These are phyloP conservation scores for Psilopsiagon aymara DNA, from an alignment of 2,113 vertebrate species.

Conservation along the genomic window DNA sequence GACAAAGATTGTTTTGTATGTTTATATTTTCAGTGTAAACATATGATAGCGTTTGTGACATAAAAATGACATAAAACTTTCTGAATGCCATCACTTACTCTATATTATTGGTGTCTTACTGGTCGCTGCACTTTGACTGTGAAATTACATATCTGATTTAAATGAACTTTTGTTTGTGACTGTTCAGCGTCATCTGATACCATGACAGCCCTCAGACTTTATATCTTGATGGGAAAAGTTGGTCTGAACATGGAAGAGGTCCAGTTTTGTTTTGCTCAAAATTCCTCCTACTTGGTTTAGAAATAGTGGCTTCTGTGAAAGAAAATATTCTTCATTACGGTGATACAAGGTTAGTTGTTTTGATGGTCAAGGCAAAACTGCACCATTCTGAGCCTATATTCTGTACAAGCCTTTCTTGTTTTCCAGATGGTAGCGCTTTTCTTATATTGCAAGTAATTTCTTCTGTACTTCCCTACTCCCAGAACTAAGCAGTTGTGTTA, in stretches of 20 bases:
- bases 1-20: accelerated
- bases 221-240: background rate
- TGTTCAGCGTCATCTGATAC: background rate
- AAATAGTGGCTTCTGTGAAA: background rate
- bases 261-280: background rate
- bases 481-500: background rate
- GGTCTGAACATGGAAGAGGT: too few species aligned
- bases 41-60: accelerated
- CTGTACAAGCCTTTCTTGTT: background rate
- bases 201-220: background rate
- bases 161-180: background rate
- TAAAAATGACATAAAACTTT: background rate
- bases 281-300: background rate
- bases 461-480: background rate
- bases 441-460: background rate
- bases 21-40: accelerated
- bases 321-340: background rate
- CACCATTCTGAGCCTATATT: background rate
- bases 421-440: background rate
- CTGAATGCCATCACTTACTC: accelerated
- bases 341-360: background rate
- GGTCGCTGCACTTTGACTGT: background rate
- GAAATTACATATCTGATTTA: accelerated
- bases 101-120: background rate
- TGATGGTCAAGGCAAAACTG: background rate